Conservation (phyloP, 2,113 vertebrate genomes). For the Willisornis vidua region DNA sequence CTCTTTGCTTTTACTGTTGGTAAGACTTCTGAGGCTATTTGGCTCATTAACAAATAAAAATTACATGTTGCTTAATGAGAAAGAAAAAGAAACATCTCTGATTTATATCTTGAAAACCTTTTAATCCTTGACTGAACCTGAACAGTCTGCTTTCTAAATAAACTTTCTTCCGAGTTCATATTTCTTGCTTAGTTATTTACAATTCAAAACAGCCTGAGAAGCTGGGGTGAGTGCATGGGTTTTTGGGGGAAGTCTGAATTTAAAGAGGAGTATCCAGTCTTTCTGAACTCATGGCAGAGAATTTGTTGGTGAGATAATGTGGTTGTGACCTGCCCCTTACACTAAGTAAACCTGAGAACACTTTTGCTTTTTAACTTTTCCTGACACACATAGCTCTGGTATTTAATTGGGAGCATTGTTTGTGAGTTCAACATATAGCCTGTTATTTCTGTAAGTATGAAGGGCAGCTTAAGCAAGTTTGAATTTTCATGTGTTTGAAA, state of each 20-base stretch:
- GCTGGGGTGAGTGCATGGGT: background rate
- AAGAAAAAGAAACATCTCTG: background rate
- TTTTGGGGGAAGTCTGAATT: background rate
- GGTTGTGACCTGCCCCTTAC: background rate
- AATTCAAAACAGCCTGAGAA: background rate
- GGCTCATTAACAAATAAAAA: background rate
- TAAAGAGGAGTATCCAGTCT: background rate
- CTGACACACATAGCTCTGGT: background rate
- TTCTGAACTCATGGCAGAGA: background rate
- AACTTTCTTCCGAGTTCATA: background rate
- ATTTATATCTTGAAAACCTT: background rate
- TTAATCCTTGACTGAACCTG: background rate
- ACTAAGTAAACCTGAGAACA: background rate
- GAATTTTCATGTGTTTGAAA: background rate
- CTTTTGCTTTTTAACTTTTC: background rate
- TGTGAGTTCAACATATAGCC: background rate
- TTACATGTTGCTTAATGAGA: background rate
- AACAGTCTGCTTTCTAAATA: background rate
- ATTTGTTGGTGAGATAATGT: background rate
- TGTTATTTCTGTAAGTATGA: background rate
- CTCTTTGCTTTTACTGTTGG: background rate
- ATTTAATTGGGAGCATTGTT: background rate
- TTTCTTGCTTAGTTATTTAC: background rate
- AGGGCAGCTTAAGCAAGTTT: background rate
- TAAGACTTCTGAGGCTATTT: background rate